These are phyloP conservation scores for Megathymus violae DNA, from an alignment of 1,140 invertebrate species.

Conservation along the genomic window DNA sequence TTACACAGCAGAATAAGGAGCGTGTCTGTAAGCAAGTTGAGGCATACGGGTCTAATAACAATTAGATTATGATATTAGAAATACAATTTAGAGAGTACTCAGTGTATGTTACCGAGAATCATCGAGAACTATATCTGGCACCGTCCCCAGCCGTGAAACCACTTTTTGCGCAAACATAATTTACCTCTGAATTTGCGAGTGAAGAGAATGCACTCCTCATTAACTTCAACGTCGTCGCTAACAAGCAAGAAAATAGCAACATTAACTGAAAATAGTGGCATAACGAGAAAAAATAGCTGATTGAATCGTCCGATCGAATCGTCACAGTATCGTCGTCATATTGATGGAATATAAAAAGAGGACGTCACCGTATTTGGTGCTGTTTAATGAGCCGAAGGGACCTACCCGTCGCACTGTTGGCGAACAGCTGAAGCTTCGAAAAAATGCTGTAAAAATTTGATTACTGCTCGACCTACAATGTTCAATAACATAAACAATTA, in stretches of 20 bases:
- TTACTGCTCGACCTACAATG: no score
- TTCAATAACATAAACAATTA: no score
- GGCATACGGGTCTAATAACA: no score
- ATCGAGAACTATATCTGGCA: background rate
- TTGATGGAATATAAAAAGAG: constrained; percentile 49
- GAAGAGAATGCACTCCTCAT: constrained; percentile 22
- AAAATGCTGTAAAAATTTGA: no score
- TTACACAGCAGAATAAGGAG: no score
- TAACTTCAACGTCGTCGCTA: constrained; percentile 10
- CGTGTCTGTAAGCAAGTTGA: no score
- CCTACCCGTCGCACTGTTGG: constrained; percentile 32
- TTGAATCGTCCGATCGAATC: constrained; percentile 40
- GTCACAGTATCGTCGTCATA: constrained; percentile 43
- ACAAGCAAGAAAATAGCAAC: constrained; percentile 26
- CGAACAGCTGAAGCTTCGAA: constrained; percentile 4
- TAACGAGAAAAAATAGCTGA: constrained; percentile 38
- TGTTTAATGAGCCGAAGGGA: constrained; percentile 58
- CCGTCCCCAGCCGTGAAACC: background rate
- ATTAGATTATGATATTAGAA: no score
- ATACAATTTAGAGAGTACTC: no score
- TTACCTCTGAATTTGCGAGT: constrained; percentile 16
- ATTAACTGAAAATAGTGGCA: constrained; percentile 25
- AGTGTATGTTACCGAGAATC: background rate
- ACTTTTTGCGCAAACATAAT: constrained; percentile 22
- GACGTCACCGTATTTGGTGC: constrained; percentile 52